Base-by-base conservation (phyloP, 2,797 vertebrate genomes). In the Sebastes kiyomatsui region DNA sequence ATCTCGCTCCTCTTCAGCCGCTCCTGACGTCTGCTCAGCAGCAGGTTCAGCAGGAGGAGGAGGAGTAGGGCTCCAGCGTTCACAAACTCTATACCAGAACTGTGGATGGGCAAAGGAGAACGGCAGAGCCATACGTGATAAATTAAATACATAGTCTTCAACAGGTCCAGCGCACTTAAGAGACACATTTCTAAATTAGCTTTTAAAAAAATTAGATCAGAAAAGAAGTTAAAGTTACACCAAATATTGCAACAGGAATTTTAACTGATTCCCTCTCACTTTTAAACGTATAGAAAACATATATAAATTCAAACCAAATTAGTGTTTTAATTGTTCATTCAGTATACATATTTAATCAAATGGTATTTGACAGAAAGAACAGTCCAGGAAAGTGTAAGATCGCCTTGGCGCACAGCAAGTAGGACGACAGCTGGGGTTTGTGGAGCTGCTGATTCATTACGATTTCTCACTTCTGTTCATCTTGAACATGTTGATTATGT, bases 21-120 rank as follows among this genome's bases (percentile, higher is more conserved):
- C 83, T 97, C 97, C 83, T 99, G 97, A 58, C 97, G 96, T 35
- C 97, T 94, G 0, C 97, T 97, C 90, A 99, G 96, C 91, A 98
- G 79, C 76, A 99, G 95, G 93, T 98, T 97, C 66, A 99, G 91
- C 32, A 99, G 68, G 67, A 99, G 94, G 79, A 99, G 93, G 68
- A 99, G 93, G 62, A 98, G 95, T n/a, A 99, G 96, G 0, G 97
- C 97, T 1, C 92, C 90, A 1, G 98, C 97, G 1, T 97, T 99
- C 81, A 98, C 95, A 90, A 99, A 92, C 94, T 98, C 98, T n/a
- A 97, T 96, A 25, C 99, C 98, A 70, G 94, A 96, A 87, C 99
- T 99, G 79, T 25, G 28, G 38, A 80, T 8, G n/a, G 1, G 22
- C 33, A 60, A 6, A 35, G 25, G 1, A 73, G 16, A 54, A 42